Percentiles rank a stretch among this genome's conserved stretches.
These are phyloP conservation scores for Cerastoderma edule DNA, from an alignment of 2,888 invertebrate species.

Conservation along the genomic window DNA sequence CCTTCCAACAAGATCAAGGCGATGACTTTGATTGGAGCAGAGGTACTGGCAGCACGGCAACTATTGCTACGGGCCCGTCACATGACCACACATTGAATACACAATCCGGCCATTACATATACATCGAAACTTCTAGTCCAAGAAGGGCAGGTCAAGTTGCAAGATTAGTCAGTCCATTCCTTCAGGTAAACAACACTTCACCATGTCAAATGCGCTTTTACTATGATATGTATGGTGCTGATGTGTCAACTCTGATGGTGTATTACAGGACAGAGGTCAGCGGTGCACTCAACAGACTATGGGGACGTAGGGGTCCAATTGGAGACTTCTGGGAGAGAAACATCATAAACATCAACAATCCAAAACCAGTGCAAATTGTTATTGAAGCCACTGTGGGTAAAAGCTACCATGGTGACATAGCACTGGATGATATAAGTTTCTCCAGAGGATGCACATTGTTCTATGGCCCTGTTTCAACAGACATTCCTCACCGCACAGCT, in stretches of 20 bases:
- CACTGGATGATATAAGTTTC: conserved; percentile 80
- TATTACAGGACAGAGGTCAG: conserved; percentile 72
- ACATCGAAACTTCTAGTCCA: conserved; percentile 75
- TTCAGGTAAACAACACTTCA: conserved; percentile 50
- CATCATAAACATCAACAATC: conserved; percentile 65
- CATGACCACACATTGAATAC: conserved; percentile 79
- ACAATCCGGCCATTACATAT: conserved; percentile 73
- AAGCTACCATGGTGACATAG: conserved; percentile 74
- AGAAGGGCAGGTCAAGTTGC: conserved; percentile 71
- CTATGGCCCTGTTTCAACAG: conserved; percentile 65
- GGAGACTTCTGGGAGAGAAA: conserved; percentile 75
- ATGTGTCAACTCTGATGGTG: conserved; percentile 73
- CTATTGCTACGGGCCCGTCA: conserved; percentile 77
- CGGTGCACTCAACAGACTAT: conserved; percentile 66
- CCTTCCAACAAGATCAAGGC: conserved; percentile 73
- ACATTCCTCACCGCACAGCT: conserved; percentile 48
- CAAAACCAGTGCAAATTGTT: conserved; percentile 73
- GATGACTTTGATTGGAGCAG: conserved; percentile 82
- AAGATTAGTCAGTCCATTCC: conserved; percentile 78
- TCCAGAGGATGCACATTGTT: conserved; percentile 71
- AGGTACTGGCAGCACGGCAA: conserved; percentile 71
- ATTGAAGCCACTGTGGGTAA: conserved; percentile 76
- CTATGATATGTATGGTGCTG: conserved; percentile 79
- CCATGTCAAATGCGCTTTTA: conserved; percentile 76
- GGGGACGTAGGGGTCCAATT: conserved; percentile 58